Conservation (phyloP, 1,140 invertebrate genomes). For the Drosophila bifasciata region DNA sequence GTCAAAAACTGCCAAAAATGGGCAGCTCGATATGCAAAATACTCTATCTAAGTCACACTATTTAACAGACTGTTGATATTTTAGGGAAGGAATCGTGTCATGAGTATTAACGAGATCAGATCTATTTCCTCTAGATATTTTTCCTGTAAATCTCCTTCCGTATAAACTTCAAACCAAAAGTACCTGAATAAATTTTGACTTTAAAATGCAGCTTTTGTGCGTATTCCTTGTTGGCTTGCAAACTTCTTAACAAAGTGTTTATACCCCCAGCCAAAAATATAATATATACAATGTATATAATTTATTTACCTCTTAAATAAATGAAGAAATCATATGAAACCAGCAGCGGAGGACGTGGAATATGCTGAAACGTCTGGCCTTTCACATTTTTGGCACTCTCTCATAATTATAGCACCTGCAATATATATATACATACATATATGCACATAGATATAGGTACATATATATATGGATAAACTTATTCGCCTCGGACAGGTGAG, state of each 20-base stretch:
- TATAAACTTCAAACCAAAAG: too few relatives aligned
- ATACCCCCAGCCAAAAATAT: neutral
- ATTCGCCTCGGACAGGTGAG: constrained; percentile 42
- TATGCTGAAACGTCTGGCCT: constrained; percentile 20
- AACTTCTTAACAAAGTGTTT: too few relatives aligned
- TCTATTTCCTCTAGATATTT: too few relatives aligned
- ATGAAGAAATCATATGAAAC: constrained; percentile 17
- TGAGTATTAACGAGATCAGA: too few relatives aligned
- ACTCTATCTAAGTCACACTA: neutral
- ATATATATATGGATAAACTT: constrained; percentile 13
- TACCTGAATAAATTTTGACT: too few relatives aligned
- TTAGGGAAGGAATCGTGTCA: too few relatives aligned
- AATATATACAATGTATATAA: too few relatives aligned
- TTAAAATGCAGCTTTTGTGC: too few relatives aligned
- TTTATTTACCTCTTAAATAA: constrained; percentile 12
- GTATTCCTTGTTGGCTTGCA: too few relatives aligned
- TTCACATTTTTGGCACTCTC: constrained; percentile 26
- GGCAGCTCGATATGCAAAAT: neutral
- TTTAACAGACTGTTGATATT: too few relatives aligned
- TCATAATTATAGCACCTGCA: constrained; percentile 35
- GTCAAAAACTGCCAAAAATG: neutral
- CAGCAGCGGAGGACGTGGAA: constrained; percentile 25
- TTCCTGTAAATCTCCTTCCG: too few relatives aligned
- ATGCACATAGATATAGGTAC: neutral
- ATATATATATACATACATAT: neutral